Conservation (phyloP, 2,113 vertebrate genomes). For the Equus quagga region DNA sequence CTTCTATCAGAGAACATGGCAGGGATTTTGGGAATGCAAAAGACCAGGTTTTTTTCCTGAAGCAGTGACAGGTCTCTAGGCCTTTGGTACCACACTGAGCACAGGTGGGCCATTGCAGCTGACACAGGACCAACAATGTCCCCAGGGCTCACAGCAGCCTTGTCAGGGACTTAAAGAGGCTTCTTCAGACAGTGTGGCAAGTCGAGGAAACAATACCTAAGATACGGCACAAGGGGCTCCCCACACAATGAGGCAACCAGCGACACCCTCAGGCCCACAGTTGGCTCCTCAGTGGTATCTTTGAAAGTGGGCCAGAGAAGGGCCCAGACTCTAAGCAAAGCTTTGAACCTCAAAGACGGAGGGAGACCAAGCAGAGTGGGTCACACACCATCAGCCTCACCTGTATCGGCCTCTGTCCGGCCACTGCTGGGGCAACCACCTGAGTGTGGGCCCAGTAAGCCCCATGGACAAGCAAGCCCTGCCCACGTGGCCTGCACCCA, state of each 20-base stretch:
- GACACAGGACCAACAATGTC: accelerated
- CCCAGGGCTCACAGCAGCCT: background rate
- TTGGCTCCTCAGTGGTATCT: background rate
- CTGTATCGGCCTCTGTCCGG: background rate
- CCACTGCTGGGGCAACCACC: background rate
- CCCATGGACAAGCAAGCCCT: background rate
- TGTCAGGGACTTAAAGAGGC: background rate
- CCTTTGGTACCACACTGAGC: background rate
- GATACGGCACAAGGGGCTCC: no score
- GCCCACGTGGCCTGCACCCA: accelerated
- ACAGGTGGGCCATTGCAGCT: background rate
- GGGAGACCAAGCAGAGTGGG: accelerated
- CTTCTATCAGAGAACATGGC: background rate
- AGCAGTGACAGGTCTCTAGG: background rate
- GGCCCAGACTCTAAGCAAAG: background rate
- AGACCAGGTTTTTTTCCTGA: background rate
- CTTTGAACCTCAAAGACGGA: background rate
- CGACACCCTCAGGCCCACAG: background rate
- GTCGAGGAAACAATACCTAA: background rate
- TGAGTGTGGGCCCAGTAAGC: background rate
- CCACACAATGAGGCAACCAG: background rate
- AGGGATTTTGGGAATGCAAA: no score
- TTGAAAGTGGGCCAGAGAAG: background rate
- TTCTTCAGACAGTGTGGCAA: background rate
- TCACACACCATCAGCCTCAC: background rate